Evolutionary conservation across 2,888 invertebrate genomes (phyloP).

Genomic region (Amphipoea lucens): DNA sequence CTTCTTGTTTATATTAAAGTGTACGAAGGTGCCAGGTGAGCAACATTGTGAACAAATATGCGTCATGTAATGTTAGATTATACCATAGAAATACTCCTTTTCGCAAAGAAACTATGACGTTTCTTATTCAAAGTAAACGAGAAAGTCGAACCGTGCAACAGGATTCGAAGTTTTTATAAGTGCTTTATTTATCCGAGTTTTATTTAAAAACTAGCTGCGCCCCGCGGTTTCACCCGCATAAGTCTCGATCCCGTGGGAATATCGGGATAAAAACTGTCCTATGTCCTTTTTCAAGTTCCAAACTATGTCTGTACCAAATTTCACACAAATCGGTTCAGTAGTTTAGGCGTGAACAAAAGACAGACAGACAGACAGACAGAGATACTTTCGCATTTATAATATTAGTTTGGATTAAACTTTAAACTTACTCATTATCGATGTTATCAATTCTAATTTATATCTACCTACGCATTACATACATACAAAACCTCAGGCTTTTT

Average conservation of each 20-base stretch:
- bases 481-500: background rate
- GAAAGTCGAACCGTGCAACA: background rate
- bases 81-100: background rate
- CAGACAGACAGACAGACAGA: too few species aligned
- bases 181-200: background rate
- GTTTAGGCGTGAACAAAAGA: too few species aligned
- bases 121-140: background rate
- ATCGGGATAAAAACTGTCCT: too few species aligned
- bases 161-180: background rate
- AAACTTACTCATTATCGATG: too few species aligned
- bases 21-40: background rate
- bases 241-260: too few species aligned
- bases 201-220: background rate
- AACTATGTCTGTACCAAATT: too few species aligned
- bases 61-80: background rate
- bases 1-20: slow-evolving; percentile 38
- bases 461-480: background rate
- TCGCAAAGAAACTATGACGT: background rate
- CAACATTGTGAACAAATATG: background rate
- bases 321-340: too few species aligned
- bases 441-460: background rate
- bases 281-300: too few species aligned
- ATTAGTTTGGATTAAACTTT: too few species aligned
- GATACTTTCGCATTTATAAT: too few species aligned
- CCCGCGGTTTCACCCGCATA: too few species aligned